Evolutionary conservation across 2,888 invertebrate species (phyloP).

Genomic region (Teleogryllus oceanicus): DNA sequence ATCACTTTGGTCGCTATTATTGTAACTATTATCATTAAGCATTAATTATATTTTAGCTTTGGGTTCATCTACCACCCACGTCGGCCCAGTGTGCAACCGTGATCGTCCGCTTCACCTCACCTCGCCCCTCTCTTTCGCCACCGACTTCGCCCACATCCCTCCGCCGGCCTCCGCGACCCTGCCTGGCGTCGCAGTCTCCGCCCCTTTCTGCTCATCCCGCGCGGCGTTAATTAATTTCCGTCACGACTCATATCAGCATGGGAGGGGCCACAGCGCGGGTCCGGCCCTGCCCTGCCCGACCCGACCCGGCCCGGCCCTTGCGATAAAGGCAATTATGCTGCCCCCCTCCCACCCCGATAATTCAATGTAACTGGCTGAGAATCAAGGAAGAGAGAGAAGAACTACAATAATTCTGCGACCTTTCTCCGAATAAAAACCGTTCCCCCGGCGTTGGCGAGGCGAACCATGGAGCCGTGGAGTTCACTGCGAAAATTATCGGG

Average conservation of each 20-base stretch:
- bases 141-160: neutral
- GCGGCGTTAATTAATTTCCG: neutral
- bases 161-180: neutral
- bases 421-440: neutral
- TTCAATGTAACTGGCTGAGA: neutral
- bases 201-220: neutral
- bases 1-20: too few relatives aligned
- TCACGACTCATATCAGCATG: neutral
- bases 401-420: neutral
- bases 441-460: too few relatives aligned
- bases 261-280: too few relatives aligned
- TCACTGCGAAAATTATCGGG: too few relatives aligned
- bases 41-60: too few relatives aligned
- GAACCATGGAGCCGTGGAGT: too few relatives aligned
- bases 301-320: neutral
- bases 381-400: neutral
- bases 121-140: neutral
- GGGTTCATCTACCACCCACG: too few relatives aligned
- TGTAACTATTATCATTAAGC: too few relatives aligned
- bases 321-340: neutral
- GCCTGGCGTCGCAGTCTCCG: neutral
- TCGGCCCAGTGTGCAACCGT: neutral
- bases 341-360: neutral
- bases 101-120: neutral
- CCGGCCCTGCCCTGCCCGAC: too few relatives aligned